These are phyloP conservation scores for Eudyptes chrysolophus DNA, from an alignment of 2,113 vertebrate genomes.

Conservation along the genomic window DNA sequence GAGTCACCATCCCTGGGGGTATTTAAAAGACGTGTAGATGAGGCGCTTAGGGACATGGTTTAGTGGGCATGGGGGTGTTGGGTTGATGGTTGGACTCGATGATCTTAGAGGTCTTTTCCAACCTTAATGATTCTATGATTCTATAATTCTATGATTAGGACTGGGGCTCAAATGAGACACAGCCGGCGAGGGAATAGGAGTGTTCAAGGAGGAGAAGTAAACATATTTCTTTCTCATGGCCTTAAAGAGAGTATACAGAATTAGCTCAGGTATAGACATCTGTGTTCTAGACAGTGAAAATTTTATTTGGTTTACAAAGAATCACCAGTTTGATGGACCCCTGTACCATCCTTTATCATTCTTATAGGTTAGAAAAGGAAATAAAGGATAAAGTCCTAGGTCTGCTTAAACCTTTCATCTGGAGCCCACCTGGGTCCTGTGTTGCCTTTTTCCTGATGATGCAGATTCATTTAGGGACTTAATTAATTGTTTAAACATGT, in stretches of 20 bases:
- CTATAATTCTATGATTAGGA: no score
- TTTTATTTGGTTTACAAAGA: not conserved
- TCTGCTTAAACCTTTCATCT: not conserved
- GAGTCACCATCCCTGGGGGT: no score
- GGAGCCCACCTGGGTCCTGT: not conserved
- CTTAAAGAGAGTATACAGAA: not conserved
- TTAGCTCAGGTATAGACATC: not conserved
- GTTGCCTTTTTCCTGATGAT: not conserved
- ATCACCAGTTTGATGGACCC: not conserved
- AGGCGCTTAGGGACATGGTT: no score
- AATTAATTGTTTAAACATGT: not conserved
- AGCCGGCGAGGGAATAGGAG: not conserved
- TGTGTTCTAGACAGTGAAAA: not conserved
- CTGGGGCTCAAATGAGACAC: accelerated
- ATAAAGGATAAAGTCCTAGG: not conserved
- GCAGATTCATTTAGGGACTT: not conserved
- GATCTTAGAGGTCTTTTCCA: no score
- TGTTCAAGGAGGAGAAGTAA: not conserved
- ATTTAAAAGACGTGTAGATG: no score
- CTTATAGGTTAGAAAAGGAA: not conserved
- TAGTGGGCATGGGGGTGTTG: no score
- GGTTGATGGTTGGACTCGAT: no score
- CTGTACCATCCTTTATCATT: not conserved
- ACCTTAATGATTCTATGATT: no score
- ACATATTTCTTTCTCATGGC: not conserved